A percentile compares a stretch with the other conserved stretches of the same genome.
Evolutionary conservation across 2,113 vertebrate genomes (phyloP).

Genomic region (Acanthisitta chloris): DNA sequence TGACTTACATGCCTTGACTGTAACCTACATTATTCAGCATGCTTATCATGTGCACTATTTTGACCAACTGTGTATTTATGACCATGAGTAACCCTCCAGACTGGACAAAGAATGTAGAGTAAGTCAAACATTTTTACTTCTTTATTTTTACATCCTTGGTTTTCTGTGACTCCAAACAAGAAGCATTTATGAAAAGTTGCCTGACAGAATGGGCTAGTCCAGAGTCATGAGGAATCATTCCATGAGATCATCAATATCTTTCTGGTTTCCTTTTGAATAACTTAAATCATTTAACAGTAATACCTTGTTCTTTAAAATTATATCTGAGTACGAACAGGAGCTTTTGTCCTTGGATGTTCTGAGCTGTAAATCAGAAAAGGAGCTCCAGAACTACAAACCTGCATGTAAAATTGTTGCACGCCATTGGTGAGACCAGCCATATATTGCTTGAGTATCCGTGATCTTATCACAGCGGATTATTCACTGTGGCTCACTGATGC

Average conservation of each 20-base stretch:
- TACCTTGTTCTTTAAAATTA: not conserved
- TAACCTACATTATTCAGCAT: constrained; percentile 90
- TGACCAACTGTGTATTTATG: constrained; percentile 99
- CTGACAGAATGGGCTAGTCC: not conserved
- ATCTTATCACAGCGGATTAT: not conserved
- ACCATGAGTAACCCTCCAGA: constrained; percentile 95
- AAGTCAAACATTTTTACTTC: constrained; percentile 73
- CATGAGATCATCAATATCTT: not conserved
- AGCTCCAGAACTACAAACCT: not conserved
- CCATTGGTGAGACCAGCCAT: not conserved
- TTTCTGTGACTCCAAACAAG: not conserved
- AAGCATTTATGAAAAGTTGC: not conserved
- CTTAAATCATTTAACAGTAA: not conserved
- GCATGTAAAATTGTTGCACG: not conserved
- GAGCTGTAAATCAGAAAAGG: not conserved
- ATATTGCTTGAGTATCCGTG: not conserved
- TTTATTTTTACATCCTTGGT: not conserved
- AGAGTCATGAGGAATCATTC: not conserved
- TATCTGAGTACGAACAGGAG: not conserved
- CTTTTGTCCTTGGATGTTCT: not conserved
- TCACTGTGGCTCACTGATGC: not conserved
- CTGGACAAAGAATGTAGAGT: constrained; percentile 99
- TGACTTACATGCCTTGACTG: constrained; percentile 82
- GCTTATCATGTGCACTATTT: constrained; percentile 99
- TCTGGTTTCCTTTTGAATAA: not conserved